Conservation (phyloP, 2,888 invertebrate species). For the Stenurella melanura region DNA sequence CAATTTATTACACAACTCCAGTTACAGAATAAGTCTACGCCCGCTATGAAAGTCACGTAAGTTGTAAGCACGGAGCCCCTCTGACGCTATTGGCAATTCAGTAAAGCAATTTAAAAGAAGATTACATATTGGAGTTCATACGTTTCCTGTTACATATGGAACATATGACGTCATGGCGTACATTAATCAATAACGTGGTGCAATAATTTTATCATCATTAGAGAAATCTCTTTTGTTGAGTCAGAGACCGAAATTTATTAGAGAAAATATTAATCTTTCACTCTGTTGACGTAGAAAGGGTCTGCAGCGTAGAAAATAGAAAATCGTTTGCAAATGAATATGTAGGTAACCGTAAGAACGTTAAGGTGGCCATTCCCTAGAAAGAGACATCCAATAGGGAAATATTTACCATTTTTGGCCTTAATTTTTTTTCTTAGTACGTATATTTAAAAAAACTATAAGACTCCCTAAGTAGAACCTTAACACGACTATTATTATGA, state of each 20-base stretch:
- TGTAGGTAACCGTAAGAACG: no score
- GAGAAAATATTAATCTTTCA: no score
- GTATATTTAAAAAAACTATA: no score
- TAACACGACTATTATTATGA: no score
- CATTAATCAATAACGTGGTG: neutral
- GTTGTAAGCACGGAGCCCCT: neutral
- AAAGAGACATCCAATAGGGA: no score
- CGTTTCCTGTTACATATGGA: neutral
- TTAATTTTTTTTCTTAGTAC: no score
- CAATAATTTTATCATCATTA: neutral
- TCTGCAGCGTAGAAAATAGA: no score
- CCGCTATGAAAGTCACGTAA: neutral
- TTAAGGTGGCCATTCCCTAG: no score
- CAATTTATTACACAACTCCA: neutral
- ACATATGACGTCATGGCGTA: neutral
- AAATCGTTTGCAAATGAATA: no score
- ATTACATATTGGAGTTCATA: neutral
- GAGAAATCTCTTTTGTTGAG: neutral
- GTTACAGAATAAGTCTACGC: neutral
- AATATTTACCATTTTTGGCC: no score
- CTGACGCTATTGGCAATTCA: neutral
- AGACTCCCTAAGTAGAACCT: no score
- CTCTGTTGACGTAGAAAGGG: no score
- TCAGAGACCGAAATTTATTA: neutral
- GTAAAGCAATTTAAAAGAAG: slow-evolving; percentile 7